A percentile compares a stretch with the other conserved stretches of the same genome.
Conservation (phyloP, 1,140 invertebrate species). For the Drosophila chauvacae region DNA sequence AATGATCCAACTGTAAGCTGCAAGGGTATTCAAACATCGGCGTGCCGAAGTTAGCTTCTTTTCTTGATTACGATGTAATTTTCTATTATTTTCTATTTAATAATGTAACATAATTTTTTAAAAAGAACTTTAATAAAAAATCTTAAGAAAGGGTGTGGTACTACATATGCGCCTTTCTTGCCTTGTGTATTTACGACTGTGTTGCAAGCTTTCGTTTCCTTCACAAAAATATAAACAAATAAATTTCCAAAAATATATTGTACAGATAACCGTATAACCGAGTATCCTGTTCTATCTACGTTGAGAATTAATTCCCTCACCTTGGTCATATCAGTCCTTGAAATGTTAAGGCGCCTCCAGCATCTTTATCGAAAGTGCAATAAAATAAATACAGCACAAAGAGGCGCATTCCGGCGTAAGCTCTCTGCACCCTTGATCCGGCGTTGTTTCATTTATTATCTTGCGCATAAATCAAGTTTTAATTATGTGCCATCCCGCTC, state of each 20-base stretch:
- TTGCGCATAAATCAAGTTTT: conserved; percentile 68
- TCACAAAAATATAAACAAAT: no score
- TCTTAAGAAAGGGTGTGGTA: no score
- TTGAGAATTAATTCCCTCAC: background rate
- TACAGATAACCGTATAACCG: no score
- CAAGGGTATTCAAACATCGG: background rate
- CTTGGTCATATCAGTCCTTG: background rate
- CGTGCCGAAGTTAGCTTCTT: no score
- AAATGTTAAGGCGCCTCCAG: conserved; percentile 48
- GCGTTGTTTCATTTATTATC: conserved; percentile 67
- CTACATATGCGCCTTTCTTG: no score
- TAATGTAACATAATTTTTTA: no score
- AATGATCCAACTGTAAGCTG: no score
- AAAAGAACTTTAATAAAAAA: no score
- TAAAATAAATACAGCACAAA: conserved; percentile 43
- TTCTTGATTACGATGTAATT: no score
- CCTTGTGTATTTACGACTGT: no score
- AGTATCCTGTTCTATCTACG: background rate
- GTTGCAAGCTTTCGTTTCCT: no score
- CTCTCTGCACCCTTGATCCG: conserved; percentile 10
- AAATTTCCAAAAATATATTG: background rate
- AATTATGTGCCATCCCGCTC: conserved; percentile 61
- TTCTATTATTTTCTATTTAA: no score
- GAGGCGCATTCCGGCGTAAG: conserved; percentile 13
- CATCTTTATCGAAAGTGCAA: conserved; percentile 42